These are phyloP conservation scores for Silvanus unidentatus DNA, from an alignment of 2,888 invertebrate species.

Conservation along the genomic window DNA sequence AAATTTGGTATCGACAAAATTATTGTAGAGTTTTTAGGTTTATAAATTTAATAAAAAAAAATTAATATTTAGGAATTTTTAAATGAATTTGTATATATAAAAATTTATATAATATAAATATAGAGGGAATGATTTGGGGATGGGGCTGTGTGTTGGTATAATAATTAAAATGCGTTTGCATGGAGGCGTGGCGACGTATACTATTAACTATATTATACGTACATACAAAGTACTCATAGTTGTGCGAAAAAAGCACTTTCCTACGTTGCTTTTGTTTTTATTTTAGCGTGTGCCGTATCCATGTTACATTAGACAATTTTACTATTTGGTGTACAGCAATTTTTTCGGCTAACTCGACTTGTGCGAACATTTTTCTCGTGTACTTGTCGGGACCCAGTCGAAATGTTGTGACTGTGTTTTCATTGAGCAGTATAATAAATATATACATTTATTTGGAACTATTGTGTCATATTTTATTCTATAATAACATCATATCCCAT, in stretches of 20 bases:
- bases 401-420: slow-evolving; percentile 53
- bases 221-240: slow-evolving; percentile 48
- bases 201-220: slow-evolving; percentile 45
- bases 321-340: slow-evolving; percentile 51
- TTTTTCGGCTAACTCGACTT: slow-evolving; percentile 40
- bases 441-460: slow-evolving; percentile 67
- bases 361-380: background rate
- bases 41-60: slow-evolving; percentile 49
- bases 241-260: slow-evolving; percentile 43
- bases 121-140: slow-evolving; percentile 47
- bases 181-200: slow-evolving; percentile 46
- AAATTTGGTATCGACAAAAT: slow-evolving; percentile 49
- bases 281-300: slow-evolving; percentile 50
- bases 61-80: slow-evolving; percentile 63
- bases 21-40: slow-evolving; percentile 49
- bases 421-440: slow-evolving; percentile 69
- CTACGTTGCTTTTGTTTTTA: slow-evolving; percentile 43
- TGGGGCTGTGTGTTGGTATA: slow-evolving; percentile 40
- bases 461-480: too few species aligned
- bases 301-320: slow-evolving; percentile 51
- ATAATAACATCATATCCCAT: too few species aligned
- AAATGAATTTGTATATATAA: slow-evolving; percentile 65
- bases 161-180: slow-evolving; percentile 35
- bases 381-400: slow-evolving; percentile 33
- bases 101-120: slow-evolving; percentile 57